Percentiles rank a stretch among this genome's conserved stretches.
Conservation (phyloP, 2,797 vertebrate species). For the Somateria mollissima region DNA sequence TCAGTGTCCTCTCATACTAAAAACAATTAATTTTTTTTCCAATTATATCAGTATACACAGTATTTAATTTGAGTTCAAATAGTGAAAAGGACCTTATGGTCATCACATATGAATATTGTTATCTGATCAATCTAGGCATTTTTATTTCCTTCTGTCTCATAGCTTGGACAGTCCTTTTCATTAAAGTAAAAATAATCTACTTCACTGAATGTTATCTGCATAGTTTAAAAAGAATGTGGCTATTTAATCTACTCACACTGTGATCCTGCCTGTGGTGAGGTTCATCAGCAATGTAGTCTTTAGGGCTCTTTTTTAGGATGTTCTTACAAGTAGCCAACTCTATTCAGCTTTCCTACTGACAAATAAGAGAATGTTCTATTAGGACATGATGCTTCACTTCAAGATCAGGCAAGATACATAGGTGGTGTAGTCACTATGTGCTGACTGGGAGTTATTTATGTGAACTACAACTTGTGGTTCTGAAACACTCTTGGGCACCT, state of each 20-base stretch:
- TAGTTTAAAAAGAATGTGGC: not conserved
- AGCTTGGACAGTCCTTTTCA: not conserved
- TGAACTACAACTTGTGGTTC: not conserved
- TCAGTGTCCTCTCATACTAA: not conserved
- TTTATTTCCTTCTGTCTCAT: not conserved
- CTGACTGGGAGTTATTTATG: not conserved
- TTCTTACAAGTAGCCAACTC: not conserved
- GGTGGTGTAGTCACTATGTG: fast-evolving
- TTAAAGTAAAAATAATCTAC: not conserved
- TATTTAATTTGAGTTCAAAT: not conserved
- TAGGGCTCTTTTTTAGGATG: not conserved
- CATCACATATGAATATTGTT: not conserved
- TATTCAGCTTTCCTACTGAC: not conserved
- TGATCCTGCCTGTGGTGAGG: not conserved
- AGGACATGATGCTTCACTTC: not conserved
- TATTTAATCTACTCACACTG: not conserved
- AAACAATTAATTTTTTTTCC: not conserved
- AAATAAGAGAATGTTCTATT: not conserved
- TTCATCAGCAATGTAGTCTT: not conserved
- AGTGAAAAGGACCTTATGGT: not conserved
- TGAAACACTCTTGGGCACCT: not conserved
- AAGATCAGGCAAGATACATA: not conserved
- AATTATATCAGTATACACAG: not conserved
- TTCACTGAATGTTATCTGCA: not conserved
- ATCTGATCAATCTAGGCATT: not conserved